Percentiles rank a stretch among this genome's conserved stretches.
Evolutionary conservation across 2,797 vertebrate genomes (phyloP).

Genomic region (Hoplostethus atlanticus): DNA sequence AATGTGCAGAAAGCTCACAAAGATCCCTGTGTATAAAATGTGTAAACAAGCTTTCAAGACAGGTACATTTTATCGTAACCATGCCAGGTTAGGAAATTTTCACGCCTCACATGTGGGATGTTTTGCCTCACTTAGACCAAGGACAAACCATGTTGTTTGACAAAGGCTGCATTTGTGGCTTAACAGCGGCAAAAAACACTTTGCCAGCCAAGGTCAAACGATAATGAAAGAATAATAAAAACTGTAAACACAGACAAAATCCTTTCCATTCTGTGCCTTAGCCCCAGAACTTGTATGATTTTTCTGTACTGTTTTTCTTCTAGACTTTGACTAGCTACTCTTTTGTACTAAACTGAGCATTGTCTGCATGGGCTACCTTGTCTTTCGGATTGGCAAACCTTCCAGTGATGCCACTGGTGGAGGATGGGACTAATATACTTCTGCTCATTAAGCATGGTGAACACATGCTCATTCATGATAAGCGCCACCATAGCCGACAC

Average conservation of each 20-base stretch:
- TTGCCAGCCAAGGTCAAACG: constrained; percentile 22
- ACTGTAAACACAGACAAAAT: constrained; percentile 31
- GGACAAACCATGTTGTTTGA: constrained; percentile 16
- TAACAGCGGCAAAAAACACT: constrained; percentile 8
- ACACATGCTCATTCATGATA: constrained; percentile 52
- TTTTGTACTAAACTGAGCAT: constrained; percentile 23
- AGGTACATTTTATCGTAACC: background rate
- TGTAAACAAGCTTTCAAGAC: background rate
- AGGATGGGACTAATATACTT: constrained; percentile 39
- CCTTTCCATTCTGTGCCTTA: no score
- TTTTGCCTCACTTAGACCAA: constrained; percentile 16
- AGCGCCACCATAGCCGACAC: constrained; percentile 42
- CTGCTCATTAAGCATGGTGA: constrained; percentile 53
- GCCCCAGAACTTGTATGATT: no score
- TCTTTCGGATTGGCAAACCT: constrained; percentile 20
- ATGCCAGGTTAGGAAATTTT: background rate
- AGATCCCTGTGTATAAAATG: background rate
- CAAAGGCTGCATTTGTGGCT: constrained; percentile 7
- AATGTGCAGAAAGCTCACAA: constrained; percentile 1
- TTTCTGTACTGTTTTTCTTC: no score
- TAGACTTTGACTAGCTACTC: constrained; percentile 12
- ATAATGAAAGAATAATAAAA: constrained; percentile 23
- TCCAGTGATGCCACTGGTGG: constrained; percentile 15
- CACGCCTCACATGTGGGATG: background rate
- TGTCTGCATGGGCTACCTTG: constrained; percentile 1